A percentile compares a stretch with the other conserved stretches of the same genome.
phyloP scores from a whole-genome alignment of 1,140 invertebrate genomes.

The Panulirus ornatus region DNA sequence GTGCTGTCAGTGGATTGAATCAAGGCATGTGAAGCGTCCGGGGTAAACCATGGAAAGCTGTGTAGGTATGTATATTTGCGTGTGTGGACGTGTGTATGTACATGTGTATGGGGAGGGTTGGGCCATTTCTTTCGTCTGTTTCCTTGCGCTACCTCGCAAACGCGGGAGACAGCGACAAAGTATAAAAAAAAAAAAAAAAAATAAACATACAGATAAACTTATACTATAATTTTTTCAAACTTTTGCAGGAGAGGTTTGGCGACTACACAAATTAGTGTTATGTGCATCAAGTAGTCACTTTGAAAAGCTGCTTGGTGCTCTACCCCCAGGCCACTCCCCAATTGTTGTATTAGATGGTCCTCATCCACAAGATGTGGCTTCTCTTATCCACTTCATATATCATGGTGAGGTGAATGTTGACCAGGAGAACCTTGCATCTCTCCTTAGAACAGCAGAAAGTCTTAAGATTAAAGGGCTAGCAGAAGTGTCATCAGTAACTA shows the following conservation, averaged over 20 bases:
- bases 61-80: too few species aligned
- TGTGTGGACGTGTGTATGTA: too few species aligned
- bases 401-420: constrained; percentile 95
- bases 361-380: constrained; percentile 92
- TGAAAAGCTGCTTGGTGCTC: constrained; percentile 64
- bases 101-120: too few species aligned
- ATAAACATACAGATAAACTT: background rate
- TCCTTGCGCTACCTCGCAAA: too few species aligned
- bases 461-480: constrained; percentile 92
- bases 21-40: too few species aligned
- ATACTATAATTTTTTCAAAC: background rate
- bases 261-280: constrained; percentile 72
- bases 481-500: constrained; percentile 83
- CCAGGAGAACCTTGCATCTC: constrained; percentile 91
- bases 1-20: too few species aligned
- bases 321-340: constrained; percentile 83
- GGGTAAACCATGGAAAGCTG: too few species aligned
- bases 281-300: constrained; percentile 75
- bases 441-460: constrained; percentile 88
- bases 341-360: constrained; percentile 95
- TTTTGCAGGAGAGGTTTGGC: constrained; percentile 73
- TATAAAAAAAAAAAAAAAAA: constrained; percentile 13
- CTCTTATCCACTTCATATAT: constrained; percentile 95
- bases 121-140: too few species aligned
- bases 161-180: too few species aligned